These are phyloP conservation scores for Arctia plantaginis DNA, from an alignment of 2,888 invertebrate species.

Conservation along the genomic window DNA sequence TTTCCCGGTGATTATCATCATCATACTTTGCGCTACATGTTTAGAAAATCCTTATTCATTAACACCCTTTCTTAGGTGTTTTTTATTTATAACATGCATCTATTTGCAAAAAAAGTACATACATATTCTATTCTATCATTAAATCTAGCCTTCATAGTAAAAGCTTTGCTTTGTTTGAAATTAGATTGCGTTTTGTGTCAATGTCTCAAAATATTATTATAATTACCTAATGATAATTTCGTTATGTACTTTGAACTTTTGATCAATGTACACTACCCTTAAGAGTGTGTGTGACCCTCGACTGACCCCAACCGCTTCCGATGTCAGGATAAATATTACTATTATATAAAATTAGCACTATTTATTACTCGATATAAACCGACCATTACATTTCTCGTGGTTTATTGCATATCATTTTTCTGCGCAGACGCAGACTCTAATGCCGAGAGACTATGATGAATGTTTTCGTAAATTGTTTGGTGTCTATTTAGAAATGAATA, in stretches of 20 bases:
- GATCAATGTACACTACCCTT: conserved; percentile 34
- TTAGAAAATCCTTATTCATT: no score
- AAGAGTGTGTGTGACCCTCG: conserved; percentile 48
- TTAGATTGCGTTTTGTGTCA: no score
- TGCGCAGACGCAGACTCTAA: conserved; percentile 24
- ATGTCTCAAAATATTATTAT: no score
- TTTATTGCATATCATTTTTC: conserved; percentile 52
- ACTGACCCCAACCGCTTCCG: conserved; percentile 61
- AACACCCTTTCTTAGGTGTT: no score
- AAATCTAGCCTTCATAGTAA: no score
- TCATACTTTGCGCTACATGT: no score
- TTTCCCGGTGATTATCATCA: no score
- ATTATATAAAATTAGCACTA: conserved; percentile 69
- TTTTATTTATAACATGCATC: no score
- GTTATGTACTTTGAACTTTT: not conserved
- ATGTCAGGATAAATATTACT: conserved; percentile 62
- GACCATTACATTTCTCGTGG: conserved; percentile 39
- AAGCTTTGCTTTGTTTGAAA: no score
- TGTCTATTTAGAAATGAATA: not conserved
- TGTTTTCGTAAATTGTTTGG: conserved; percentile 9
- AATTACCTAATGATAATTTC: no score
- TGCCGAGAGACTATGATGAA: conserved; percentile 14
- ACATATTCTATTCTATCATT: no score
- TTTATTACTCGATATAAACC: conserved; percentile 58
- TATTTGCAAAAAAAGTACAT: no score